Conservation (phyloP, 2,888 invertebrate genomes). For the Conops quadrifasciatus region DNA sequence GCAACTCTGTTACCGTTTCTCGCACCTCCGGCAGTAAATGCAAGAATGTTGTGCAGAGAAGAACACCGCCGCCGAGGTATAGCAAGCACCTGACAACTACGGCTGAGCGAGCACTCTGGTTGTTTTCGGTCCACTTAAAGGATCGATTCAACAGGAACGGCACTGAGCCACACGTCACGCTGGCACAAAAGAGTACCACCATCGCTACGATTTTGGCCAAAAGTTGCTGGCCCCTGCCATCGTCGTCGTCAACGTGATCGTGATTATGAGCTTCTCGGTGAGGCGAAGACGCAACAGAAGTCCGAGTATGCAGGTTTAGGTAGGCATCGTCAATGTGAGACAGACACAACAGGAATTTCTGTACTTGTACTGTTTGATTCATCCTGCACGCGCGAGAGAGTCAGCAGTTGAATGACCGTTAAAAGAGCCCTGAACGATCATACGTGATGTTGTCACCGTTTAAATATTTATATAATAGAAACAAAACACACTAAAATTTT, state of each 20-base stretch:
- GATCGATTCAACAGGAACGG: conserved; percentile 76
- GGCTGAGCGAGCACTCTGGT: conserved; percentile 57
- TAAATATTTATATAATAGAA: neutral
- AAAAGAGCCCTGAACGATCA: neutral
- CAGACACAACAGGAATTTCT: conserved; percentile 23
- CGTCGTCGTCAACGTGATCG: conserved; percentile 6
- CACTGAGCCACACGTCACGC: conserved; percentile 77
- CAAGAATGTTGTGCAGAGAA: conserved; percentile 82
- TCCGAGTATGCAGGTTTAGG: neutral
- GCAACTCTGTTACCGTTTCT: conserved; percentile 73
- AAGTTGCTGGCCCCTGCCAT: conserved; percentile 64
- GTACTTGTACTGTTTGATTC: conserved; percentile 27
- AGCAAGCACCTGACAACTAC: conserved; percentile 71
- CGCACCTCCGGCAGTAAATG: conserved; percentile 83
- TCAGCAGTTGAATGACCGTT: too few species aligned
- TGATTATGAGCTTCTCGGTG: conserved; percentile 1
- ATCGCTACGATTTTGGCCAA: conserved; percentile 82
- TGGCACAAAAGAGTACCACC: conserved; percentile 78
- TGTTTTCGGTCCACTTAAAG: conserved; percentile 70
- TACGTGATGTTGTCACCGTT: neutral
- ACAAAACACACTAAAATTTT: neutral
- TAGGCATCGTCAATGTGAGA: conserved; percentile 23
- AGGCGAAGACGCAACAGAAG: neutral
- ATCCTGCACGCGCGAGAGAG: conserved; percentile 7
- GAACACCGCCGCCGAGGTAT: conserved; percentile 86